phyloP scores from a whole-genome alignment of 2,888 invertebrate genomes.

The Tuberolachnus salignus region DNA sequence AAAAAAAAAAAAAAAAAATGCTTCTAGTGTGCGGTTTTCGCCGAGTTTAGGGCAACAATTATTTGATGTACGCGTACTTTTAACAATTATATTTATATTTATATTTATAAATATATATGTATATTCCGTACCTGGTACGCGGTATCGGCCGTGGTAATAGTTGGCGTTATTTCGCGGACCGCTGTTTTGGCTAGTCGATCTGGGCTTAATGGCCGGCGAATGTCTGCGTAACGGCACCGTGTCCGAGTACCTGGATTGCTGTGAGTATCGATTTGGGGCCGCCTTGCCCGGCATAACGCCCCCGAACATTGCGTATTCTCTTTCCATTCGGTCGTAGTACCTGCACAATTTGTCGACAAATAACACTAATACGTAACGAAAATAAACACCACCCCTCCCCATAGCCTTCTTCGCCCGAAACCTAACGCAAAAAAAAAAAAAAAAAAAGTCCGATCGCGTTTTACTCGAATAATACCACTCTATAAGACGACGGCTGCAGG shows the following conservation, averaged over 20 bases:
- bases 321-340: slow-evolving; percentile 62
- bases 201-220: slow-evolving; percentile 45
- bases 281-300: slow-evolving; percentile 25
- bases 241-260: slow-evolving; percentile 34
- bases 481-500: background rate
- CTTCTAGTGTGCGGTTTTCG: no score
- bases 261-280: slow-evolving; percentile 32
- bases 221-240: slow-evolving; percentile 49
- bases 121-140: slow-evolving; percentile 21
- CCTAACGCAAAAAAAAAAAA: background rate
- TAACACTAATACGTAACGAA: background rate
- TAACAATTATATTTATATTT: no score
- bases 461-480: background rate
- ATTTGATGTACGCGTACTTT: no score
- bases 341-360: slow-evolving; percentile 58
- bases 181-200: slow-evolving; percentile 49
- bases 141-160: slow-evolving; percentile 31
- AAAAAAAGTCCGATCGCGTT: no score
- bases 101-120: no score
- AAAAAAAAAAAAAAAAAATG: no score
- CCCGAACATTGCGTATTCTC: slow-evolving; percentile 57
- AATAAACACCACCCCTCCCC: no score
- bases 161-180: slow-evolving; percentile 14
- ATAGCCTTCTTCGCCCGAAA: no score
- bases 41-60: no score